phyloP scores from a whole-genome alignment of 2,888 invertebrate species.

The Epirrhoe alternata region DNA sequence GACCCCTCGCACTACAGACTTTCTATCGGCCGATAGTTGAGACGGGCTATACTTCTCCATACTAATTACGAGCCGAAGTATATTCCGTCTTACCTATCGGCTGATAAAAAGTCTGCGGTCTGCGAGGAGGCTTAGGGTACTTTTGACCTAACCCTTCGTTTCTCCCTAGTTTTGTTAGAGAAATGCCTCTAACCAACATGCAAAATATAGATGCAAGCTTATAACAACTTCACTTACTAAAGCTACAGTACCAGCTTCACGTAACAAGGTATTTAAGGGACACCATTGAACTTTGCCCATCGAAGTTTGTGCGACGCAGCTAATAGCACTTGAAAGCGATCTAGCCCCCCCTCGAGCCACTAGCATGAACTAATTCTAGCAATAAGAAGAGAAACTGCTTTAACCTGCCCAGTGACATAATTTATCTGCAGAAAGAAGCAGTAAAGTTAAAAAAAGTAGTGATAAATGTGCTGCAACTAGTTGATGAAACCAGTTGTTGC shows the following conservation, averaged over 20 bases:
- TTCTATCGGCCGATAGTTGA: too few species aligned
- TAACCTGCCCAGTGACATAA: not conserved
- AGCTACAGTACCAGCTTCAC: constrained; percentile 34
- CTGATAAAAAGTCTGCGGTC: too few species aligned
- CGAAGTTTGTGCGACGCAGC: constrained; percentile 69
- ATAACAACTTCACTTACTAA: constrained; percentile 18
- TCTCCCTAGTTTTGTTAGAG: too few species aligned
- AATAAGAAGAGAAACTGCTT: constrained; percentile 13
- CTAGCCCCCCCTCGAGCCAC: constrained; percentile 50
- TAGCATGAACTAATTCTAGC: constrained; percentile 19
- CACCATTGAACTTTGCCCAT: constrained; percentile 74
- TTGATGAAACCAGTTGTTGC: not conserved
- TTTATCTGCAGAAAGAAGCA: not conserved
- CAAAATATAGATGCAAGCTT: not conserved
- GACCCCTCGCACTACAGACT: too few species aligned
- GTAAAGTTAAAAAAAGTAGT: too few species aligned
- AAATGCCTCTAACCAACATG: not conserved
- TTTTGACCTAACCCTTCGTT: too few species aligned
- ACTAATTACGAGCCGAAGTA: too few species aligned
- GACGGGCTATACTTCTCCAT: too few species aligned
- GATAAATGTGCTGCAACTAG: too few species aligned
- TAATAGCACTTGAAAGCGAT: constrained; percentile 65
- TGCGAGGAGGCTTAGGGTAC: too few species aligned
- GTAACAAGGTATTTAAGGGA: constrained; percentile 63
- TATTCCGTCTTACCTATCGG: too few species aligned